Evolutionary conservation across 2,888 invertebrate genomes (phyloP), one percentile per base, ranked within the genome.

Genomic region (Saturnia pavonia): DNA sequence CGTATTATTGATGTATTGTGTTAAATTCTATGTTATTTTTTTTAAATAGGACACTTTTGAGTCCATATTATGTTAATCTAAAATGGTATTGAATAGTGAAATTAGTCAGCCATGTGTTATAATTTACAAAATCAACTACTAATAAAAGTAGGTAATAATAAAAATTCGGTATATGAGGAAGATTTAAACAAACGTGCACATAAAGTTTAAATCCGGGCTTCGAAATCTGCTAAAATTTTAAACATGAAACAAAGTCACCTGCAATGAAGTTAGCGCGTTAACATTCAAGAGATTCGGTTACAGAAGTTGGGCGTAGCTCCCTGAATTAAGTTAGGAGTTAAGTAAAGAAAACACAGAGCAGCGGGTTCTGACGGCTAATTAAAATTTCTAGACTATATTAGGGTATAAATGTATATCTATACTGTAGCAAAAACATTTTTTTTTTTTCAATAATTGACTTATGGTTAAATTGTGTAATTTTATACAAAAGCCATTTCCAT

Each of bases 331-430:
- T 89, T 87, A 84, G 40, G 87, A 88, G 86, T 90, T 90, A 89
- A 89, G 91, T 82, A 91, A 91, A 90, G 91, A 91, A 92, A 91
- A 90, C 91, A 80, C 91, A 90, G 83, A 86, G 87, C 87, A 87
- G 83, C 85, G 82, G 84, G 78, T 88, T 88, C 89, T 91, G 90
- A 90, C 85, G 89, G 88, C 88, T 83, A 84, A 85, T 85, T 91
- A 91, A 91, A 90, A 91, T 91, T 34, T 90, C 88, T 82, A 78
- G 79, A 82, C 80, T 80, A 80, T 76, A 60, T 57, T 71, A 63
- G 14, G 60, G 34, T 48, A 8, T 66, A 48, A 69, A 48, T 60
- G 57, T 69, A 69, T 51, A 69, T 34, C 34, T 34, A 45, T 34
- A 34, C 51, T 12, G n/a, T n/a, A 48, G 8, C n/a, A n/a, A n/a